Conservation (phyloP, 2,888 invertebrate species). For the Chelonus formosanus region DNA sequence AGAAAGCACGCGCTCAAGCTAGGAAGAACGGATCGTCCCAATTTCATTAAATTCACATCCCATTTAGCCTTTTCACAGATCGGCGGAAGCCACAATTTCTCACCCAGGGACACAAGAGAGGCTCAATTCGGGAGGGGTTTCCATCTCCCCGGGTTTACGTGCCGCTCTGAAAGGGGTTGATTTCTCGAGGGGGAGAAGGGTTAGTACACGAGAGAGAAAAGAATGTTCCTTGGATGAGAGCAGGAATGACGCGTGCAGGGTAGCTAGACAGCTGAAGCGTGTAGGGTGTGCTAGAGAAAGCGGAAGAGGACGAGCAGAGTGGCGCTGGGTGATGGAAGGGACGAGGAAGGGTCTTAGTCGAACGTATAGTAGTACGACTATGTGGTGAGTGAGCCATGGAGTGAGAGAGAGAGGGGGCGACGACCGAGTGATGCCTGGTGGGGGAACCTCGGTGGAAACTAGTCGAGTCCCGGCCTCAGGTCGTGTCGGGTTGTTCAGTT, state of each 20-base stretch:
- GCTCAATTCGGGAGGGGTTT: slow-evolving; percentile 14
- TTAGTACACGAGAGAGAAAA: slow-evolving; percentile 17
- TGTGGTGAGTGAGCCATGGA: slow-evolving; percentile 38
- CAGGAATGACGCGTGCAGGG: slow-evolving; percentile 44
- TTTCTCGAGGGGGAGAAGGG: slow-evolving; percentile 29
- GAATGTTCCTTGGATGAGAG: slow-evolving; percentile 40
- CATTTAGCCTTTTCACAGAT: slow-evolving; percentile 33
- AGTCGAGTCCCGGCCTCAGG: slow-evolving; percentile 61
- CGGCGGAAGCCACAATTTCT: slow-evolving; percentile 36
- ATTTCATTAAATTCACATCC: slow-evolving; percentile 36
- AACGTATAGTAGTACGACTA: slow-evolving; percentile 5
- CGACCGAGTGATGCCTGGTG: slow-evolving; percentile 45
- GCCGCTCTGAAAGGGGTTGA: slow-evolving; percentile 13
- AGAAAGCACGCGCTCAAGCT: background rate
- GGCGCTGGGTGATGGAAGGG: slow-evolving; percentile 6
- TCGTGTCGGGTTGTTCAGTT: slow-evolving; percentile 60
- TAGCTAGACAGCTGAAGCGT: slow-evolving; percentile 45
- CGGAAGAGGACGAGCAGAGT: slow-evolving; percentile 36
- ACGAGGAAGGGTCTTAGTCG: slow-evolving; percentile 22
- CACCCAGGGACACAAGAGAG: slow-evolving; percentile 28
- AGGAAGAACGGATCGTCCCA: slow-evolving; percentile 20
- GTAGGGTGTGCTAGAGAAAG: slow-evolving; percentile 44
- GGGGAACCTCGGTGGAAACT: slow-evolving; percentile 51
- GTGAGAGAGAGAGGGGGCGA: slow-evolving; percentile 27
- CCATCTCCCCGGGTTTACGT: background rate